Percentiles rank a stretch among this genome's conserved stretches.
These are phyloP conservation scores for Aporophyla nigra DNA, from an alignment of 2,888 invertebrate genomes.

Conservation along the genomic window DNA sequence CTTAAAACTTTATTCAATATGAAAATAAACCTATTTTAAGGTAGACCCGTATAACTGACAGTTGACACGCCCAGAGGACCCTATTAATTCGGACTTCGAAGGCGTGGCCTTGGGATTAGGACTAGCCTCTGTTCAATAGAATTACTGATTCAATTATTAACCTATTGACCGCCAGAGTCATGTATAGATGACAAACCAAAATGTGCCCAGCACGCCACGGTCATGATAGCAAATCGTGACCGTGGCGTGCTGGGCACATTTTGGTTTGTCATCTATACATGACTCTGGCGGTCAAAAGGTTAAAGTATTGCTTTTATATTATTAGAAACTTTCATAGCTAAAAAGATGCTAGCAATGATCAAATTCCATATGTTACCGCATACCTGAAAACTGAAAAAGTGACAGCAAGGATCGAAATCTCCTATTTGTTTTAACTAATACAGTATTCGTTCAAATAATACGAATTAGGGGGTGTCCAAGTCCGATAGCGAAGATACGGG, in stretches of 20 bases:
- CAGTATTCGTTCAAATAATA: too few species aligned
- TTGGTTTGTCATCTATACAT: too few species aligned
- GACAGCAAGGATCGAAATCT: not conserved
- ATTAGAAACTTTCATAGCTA: not conserved
- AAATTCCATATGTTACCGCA: not conserved
- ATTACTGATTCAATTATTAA: not conserved
- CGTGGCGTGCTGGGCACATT: too few species aligned
- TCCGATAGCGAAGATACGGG: too few species aligned
- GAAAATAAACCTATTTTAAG: not conserved
- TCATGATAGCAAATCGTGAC: too few species aligned
- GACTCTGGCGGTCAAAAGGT: too few species aligned
- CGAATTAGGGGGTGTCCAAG: too few species aligned
- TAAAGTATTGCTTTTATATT: not conserved
- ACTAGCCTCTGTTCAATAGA: constrained; percentile 11
- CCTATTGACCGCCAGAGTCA: too few species aligned
- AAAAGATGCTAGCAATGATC: not conserved
- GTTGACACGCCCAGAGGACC: constrained; percentile 48
- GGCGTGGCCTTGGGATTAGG: constrained; percentile 32
- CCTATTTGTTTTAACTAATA: not conserved
- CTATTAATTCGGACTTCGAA: constrained; percentile 25
- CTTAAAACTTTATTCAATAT: not conserved
- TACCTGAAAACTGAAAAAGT: not conserved
- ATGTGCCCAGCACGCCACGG: too few species aligned
- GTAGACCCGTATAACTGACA: not conserved
- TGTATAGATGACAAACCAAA: too few species aligned